phyloP scores from a whole-genome alignment of 2,888 invertebrate genomes.

The Sylvicola fuscatus region DNA sequence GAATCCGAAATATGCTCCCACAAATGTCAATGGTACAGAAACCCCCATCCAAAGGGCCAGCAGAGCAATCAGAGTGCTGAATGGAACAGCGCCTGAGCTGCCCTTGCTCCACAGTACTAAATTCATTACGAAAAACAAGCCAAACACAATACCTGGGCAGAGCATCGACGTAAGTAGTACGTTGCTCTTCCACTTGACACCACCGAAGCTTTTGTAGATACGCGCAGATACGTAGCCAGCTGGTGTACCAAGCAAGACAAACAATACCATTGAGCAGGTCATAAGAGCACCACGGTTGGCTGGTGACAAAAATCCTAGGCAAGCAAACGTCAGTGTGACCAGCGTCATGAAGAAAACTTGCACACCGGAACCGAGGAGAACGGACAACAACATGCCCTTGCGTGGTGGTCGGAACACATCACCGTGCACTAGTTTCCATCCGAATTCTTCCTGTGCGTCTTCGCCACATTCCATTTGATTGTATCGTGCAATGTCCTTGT shows the following conservation, averaged over 20 bases:
- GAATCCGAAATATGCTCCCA: slow-evolving; percentile 97
- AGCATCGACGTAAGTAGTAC: slow-evolving; percentile 90
- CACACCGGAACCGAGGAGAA: slow-evolving; percentile 88
- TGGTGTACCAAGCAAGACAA: slow-evolving; percentile 90
- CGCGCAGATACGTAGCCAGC: slow-evolving; percentile 95
- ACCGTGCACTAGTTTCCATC: slow-evolving; percentile 96
- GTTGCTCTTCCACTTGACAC: slow-evolving; percentile 97
- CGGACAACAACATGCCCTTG: slow-evolving; percentile 89
- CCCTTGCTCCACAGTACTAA: slow-evolving; percentile 88
- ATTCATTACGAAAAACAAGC: slow-evolving; percentile 94
- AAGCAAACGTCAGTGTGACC: slow-evolving; percentile 94
- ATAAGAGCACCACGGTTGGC: slow-evolving; percentile 96
- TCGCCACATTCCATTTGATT: slow-evolving; percentile 85
- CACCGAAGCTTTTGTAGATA: slow-evolving; percentile 97
- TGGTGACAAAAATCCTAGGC: slow-evolving; percentile 94
- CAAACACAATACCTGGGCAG: slow-evolving; percentile 90
- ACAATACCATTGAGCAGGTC: slow-evolving; percentile 94
- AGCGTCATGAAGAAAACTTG: slow-evolving; percentile 92
- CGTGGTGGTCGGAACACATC: slow-evolving; percentile 94
- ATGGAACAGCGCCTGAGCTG: slow-evolving; percentile 93
- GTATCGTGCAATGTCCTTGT: slow-evolving; percentile 96
- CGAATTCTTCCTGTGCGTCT: slow-evolving; percentile 68
- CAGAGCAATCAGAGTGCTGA: slow-evolving; percentile 84
- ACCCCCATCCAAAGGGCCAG: slow-evolving; percentile 94
- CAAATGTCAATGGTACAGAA: slow-evolving; percentile 94